phyloP scores from a whole-genome alignment of 2,113 vertebrate genomes.

The Dinomys branickii region DNA sequence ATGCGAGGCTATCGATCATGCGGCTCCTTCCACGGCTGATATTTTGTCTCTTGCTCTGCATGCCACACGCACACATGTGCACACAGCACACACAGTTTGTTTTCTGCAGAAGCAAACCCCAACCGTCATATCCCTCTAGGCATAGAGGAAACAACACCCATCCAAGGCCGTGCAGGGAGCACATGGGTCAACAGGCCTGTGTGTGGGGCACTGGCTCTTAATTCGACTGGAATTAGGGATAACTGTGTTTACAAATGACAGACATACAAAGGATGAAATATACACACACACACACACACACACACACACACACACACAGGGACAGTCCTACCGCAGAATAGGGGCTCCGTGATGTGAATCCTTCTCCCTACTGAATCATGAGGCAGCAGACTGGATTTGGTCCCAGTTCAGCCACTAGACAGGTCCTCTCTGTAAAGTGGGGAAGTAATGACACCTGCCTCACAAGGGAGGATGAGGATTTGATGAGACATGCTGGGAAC shows the following conservation, averaged over 20 bases:
- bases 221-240: neutral
- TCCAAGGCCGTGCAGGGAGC: neutral
- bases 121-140: neutral
- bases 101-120: neutral
- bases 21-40: neutral
- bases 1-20: neutral
- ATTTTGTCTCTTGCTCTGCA: neutral
- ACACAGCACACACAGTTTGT: neutral
- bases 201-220: neutral
- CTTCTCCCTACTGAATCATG: neutral
- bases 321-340: neutral
- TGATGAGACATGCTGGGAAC: neutral
- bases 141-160: neutral
- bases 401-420: neutral
- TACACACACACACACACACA: no score
- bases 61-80: neutral
- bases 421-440: conserved; percentile 26
- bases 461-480: neutral
- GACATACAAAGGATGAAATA: neutral
- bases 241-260: neutral
- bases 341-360: neutral
- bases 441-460: neutral
- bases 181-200: neutral
- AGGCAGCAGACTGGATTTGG: neutral
- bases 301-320: no score